Conservation (phyloP, 2,113 vertebrate genomes). For the Toxostoma redivivum region DNA sequence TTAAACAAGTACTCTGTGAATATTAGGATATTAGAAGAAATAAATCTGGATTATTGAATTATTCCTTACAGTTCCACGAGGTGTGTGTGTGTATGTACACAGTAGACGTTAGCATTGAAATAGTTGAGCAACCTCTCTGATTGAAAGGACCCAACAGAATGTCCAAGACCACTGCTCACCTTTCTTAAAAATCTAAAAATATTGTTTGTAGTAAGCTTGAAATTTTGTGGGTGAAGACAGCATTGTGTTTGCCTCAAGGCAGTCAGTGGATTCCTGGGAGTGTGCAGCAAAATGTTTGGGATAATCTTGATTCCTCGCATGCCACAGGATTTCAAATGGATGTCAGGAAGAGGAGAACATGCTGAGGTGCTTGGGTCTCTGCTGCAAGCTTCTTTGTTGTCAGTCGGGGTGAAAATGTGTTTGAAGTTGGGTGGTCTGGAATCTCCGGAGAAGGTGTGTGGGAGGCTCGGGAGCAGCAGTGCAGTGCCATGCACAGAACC, state of each 20-base stretch:
- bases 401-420: not conserved
- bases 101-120: not conserved
- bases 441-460: not conserved
- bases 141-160: not conserved
- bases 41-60: not conserved
- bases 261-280: not conserved
- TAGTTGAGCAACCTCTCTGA: not conserved
- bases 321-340: not conserved
- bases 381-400: not conserved
- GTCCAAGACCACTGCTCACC: not conserved
- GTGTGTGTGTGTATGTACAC: not conserved
- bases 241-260: fast-evolving
- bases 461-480: not conserved
- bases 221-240: no score
- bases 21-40: not conserved
- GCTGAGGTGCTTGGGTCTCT: fast-evolving
- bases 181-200: not conserved
- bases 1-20: fast-evolving
- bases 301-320: not conserved
- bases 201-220: not conserved
- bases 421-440: not conserved
- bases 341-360: not conserved
- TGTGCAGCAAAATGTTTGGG: not conserved
- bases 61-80: not conserved
- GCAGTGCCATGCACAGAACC: fast-evolving